A percentile compares a stretch with the other conserved stretches of the same genome.
These are phyloP conservation scores for Helicoverpa zea DNA, from an alignment of 1,140 invertebrate genomes.

Conservation along the genomic window DNA sequence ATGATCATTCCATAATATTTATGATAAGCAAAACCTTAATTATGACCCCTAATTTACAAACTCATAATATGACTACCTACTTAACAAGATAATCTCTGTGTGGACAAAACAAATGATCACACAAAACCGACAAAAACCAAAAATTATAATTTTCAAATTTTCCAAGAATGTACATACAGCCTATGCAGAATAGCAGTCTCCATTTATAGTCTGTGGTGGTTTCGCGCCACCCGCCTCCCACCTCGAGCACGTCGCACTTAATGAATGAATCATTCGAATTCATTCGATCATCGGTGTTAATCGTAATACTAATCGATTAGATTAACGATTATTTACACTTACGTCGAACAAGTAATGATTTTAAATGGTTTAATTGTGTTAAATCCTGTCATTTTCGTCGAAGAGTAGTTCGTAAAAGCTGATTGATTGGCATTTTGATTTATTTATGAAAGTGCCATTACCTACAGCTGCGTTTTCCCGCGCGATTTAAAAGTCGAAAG, in stretches of 20 bases:
- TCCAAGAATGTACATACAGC: conserved; percentile 4
- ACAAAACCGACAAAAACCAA: not conserved
- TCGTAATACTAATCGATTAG: conserved; percentile 48
- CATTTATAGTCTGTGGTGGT: conserved; percentile 31
- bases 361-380: conserved; percentile 23
- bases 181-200: conserved; percentile 24
- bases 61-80: not conserved
- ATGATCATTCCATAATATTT: not conserved
- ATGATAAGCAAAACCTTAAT: no score
- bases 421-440: conserved; percentile 25
- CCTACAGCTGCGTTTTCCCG: conserved; percentile 34
- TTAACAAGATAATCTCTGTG: no score
- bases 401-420: conserved; percentile 1
- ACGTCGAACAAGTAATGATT: conserved; percentile 7
- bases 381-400: not conserved
- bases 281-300: conserved; percentile 37
- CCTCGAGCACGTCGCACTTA: not conserved
- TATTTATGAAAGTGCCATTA: conserved; percentile 34
- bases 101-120: not conserved
- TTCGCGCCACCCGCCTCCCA: conserved; percentile 25
- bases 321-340: conserved; percentile 30
- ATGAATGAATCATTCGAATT: conserved; percentile 48
- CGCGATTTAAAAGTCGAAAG: conserved; percentile 32
- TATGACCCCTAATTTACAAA: not conserved
- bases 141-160: conserved; percentile 12